A percentile compares a stretch with the other conserved stretches of the same genome.
Evolutionary conservation across 2,888 invertebrate genomes (phyloP).

Genomic region (Cabera pusaria): DNA sequence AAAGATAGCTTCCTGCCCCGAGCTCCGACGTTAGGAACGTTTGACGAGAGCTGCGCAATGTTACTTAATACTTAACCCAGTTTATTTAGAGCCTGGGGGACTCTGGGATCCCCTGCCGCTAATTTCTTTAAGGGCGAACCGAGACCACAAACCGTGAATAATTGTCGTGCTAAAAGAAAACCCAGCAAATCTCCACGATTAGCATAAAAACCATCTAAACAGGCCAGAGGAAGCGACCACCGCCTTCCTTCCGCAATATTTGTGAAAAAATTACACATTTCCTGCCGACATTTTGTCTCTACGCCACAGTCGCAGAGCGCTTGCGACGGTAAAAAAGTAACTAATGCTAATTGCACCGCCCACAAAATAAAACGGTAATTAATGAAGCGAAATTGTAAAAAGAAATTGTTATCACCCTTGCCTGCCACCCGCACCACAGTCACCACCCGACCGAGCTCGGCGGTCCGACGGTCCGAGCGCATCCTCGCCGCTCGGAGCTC

Average conservation of each 20-base stretch:
- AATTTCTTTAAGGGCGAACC: constrained; percentile 62
- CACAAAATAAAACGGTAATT: constrained; percentile 68
- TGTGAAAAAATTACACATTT: constrained; percentile 79
- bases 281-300: constrained; percentile 74
- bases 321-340: constrained; percentile 60
- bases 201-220: constrained; percentile 82
- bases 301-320: constrained; percentile 50
- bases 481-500: constrained; percentile 32
- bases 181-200: constrained; percentile 76
- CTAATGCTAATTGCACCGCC: constrained; percentile 71
- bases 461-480: constrained; percentile 19
- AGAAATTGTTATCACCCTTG: constrained; percentile 56
- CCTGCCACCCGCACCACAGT: constrained; percentile 32
- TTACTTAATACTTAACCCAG: constrained; percentile 33
- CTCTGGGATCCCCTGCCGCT: constrained; percentile 39
- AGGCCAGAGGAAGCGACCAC: constrained; percentile 70
- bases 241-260: constrained; percentile 80
- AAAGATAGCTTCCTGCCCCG: constrained; percentile 25
- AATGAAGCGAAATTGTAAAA: constrained; percentile 64
- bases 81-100: constrained; percentile 31
- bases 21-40: constrained; percentile 31
- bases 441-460: constrained; percentile 4
- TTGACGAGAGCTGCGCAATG: constrained; percentile 36
- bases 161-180: constrained; percentile 74
- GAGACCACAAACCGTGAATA: constrained; percentile 65